Percentiles rank a stretch among this genome's conserved stretches.
Conservation (phyloP, 2,888 invertebrate species). For the Drosophila maculinotata region DNA sequence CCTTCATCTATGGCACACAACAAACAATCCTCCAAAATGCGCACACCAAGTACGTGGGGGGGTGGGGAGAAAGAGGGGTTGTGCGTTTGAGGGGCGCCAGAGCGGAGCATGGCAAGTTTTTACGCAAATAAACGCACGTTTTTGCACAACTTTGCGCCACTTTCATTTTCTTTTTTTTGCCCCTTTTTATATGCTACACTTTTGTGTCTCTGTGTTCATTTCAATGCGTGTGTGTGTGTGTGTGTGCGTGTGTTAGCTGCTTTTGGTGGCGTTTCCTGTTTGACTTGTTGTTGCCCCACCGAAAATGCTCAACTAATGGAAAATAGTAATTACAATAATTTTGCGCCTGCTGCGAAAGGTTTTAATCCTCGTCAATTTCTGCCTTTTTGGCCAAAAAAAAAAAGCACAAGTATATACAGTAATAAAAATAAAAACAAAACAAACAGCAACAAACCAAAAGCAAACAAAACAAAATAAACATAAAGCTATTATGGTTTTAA, state of each 20-base stretch:
- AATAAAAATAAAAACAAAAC: slow-evolving; percentile 1
- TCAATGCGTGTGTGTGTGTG: slow-evolving; percentile 7
- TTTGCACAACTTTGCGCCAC: slow-evolving; percentile 73
- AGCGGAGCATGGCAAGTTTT: slow-evolving; percentile 57
- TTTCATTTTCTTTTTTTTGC: slow-evolving; percentile 59
- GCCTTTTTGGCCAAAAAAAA: slow-evolving; percentile 18
- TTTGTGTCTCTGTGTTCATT: slow-evolving; percentile 20
- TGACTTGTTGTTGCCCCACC: slow-evolving; percentile 18
- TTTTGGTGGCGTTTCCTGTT: slow-evolving; percentile 19
- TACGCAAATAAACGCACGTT: slow-evolving; percentile 77
- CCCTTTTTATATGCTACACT: slow-evolving; percentile 49
- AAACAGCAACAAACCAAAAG: slow-evolving; percentile 16
- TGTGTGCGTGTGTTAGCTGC: slow-evolving; percentile 19
- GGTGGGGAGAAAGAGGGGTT: not conserved
- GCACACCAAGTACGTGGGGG: slow-evolving; percentile 24
- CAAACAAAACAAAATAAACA: slow-evolving; percentile 45
- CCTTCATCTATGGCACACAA: slow-evolving; percentile 51
- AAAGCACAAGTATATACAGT: not conserved
- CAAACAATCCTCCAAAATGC: slow-evolving; percentile 56
- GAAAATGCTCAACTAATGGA: slow-evolving; percentile 67
- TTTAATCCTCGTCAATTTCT: slow-evolving; percentile 25
- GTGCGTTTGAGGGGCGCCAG: slow-evolving; percentile 1
- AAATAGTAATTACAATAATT: slow-evolving; percentile 79
- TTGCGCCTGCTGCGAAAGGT: slow-evolving; percentile 32
- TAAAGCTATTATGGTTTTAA: slow-evolving; percentile 53